These are phyloP conservation scores for Mesocentrotus franciscanus DNA, from an alignment of 53 echinoderm and acorn worm species.

Conservation along the genomic window DNA sequence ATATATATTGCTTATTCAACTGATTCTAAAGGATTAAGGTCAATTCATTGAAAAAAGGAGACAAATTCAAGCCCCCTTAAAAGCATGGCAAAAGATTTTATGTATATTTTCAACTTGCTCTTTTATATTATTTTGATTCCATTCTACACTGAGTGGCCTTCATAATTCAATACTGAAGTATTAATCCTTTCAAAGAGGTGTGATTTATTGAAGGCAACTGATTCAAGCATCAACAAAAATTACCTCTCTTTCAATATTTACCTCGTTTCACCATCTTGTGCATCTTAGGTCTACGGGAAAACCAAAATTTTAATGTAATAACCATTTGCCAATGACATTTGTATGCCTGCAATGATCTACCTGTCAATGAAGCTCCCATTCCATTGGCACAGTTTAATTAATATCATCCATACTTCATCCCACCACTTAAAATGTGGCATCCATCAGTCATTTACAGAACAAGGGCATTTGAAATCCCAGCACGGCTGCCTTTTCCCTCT, in stretches of 20 bases:
- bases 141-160: neutral
- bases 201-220: neutral
- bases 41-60: too few relatives aligned
- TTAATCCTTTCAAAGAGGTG: neutral
- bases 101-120: neutral
- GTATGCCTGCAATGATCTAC: neutral
- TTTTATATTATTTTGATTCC: neutral
- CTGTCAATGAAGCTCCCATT: slow-evolving; percentile 19
- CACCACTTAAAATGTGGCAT: slow-evolving; percentile 27
- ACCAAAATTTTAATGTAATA: neutral
- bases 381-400: slow-evolving; percentile 28
- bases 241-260: neutral
- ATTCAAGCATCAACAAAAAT: neutral
- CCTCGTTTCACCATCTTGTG: neutral
- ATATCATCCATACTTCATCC: slow-evolving; percentile 20
- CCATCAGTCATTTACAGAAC: slow-evolving; percentile 25
- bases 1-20: too few relatives aligned
- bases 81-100: neutral
- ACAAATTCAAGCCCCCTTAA: neutral
- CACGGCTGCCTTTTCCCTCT: slow-evolving; percentile 11
- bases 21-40: too few relatives aligned
- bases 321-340: neutral
- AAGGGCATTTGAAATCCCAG: slow-evolving; percentile 9
- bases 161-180: neutral
- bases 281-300: neutral